These are phyloP conservation scores for Pygocentrus nattereri DNA, from an alignment of 2,797 vertebrate genomes.

Conservation along the genomic window DNA sequence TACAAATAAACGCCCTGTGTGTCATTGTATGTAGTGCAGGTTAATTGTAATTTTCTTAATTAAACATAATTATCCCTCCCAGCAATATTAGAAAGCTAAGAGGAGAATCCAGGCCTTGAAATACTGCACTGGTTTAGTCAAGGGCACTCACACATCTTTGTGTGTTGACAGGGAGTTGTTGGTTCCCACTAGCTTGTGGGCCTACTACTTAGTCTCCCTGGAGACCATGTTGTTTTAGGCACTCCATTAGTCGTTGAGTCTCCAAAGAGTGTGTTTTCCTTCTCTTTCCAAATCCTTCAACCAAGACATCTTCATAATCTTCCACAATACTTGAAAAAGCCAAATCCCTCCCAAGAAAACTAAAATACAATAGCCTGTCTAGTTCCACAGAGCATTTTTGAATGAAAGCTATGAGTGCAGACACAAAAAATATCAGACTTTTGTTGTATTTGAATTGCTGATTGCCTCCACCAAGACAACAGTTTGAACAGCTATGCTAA, in stretches of 20 bases:
- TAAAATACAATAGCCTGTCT: slow-evolving; percentile 37
- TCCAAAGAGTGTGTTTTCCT: slow-evolving; percentile 33
- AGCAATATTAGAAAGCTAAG: background rate
- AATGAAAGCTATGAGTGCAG: slow-evolving; percentile 32
- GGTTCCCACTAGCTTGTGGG: slow-evolving; percentile 53
- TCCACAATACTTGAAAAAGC: slow-evolving; percentile 47
- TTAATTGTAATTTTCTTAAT: background rate
- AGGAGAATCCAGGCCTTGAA: slow-evolving; percentile 53
- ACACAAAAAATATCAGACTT: slow-evolving; percentile 45
- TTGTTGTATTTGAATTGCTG: slow-evolving; percentile 61
- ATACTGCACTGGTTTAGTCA: slow-evolving; percentile 55
- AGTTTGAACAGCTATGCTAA: slow-evolving; percentile 63
- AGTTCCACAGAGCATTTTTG: slow-evolving; percentile 40
- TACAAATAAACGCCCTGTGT: slow-evolving; percentile 58
- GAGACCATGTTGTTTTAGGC: slow-evolving; percentile 62
- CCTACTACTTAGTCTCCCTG: slow-evolving; percentile 58
- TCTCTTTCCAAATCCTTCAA: slow-evolving; percentile 20
- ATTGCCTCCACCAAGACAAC: slow-evolving; percentile 48
- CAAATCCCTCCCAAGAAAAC: slow-evolving; percentile 36
- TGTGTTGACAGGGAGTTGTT: slow-evolving; percentile 55
- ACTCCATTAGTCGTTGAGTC: slow-evolving; percentile 60
- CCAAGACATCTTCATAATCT: slow-evolving; percentile 49
- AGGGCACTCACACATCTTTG: slow-evolving; percentile 60
- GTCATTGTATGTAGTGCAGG: background rate
- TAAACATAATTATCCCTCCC: background rate